Percentiles rank a stretch among this genome's conserved stretches.
phyloP scores from a whole-genome alignment of 2,797 vertebrate genomes.

The Steatocranus sp. region DNA sequence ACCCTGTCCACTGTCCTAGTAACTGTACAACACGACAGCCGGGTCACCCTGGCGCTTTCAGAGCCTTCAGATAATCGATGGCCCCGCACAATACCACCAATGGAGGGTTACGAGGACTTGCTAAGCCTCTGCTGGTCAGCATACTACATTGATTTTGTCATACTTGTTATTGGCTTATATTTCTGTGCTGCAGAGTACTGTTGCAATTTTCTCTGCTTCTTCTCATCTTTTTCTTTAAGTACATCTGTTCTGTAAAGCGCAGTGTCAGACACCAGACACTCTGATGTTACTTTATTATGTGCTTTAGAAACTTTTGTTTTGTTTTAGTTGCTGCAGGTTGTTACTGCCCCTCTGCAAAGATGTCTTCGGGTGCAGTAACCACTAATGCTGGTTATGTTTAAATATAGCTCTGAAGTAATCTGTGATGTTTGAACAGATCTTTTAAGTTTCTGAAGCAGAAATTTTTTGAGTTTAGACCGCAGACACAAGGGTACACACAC shows the following conservation, averaged over 20 bases:
- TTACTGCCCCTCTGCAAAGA: neutral
- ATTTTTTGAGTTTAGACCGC: neutral
- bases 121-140: slow-evolving; percentile 38
- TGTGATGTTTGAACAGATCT: neutral
- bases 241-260: neutral
- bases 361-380: neutral
- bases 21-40: slow-evolving; percentile 35
- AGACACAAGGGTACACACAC: neutral
- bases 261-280: neutral
- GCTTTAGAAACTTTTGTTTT: neutral
- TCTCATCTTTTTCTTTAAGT: neutral
- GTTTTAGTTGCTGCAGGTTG: neutral
- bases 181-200: slow-evolving; percentile 13
- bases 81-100: slow-evolving; percentile 55
- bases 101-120: slow-evolving; percentile 60
- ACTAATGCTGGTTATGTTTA: neutral
- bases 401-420: neutral
- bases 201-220: neutral
- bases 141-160: slow-evolving; percentile 61
- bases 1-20: slow-evolving; percentile 40
- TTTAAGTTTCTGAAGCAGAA: neutral
- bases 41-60: slow-evolving; percentile 55
- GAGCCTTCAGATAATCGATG: slow-evolving; percentile 66
- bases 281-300: neutral
- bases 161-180: slow-evolving; percentile 48